phyloP scores from a whole-genome alignment of 2,888 invertebrate genomes.

The Maniola hyperantus region DNA sequence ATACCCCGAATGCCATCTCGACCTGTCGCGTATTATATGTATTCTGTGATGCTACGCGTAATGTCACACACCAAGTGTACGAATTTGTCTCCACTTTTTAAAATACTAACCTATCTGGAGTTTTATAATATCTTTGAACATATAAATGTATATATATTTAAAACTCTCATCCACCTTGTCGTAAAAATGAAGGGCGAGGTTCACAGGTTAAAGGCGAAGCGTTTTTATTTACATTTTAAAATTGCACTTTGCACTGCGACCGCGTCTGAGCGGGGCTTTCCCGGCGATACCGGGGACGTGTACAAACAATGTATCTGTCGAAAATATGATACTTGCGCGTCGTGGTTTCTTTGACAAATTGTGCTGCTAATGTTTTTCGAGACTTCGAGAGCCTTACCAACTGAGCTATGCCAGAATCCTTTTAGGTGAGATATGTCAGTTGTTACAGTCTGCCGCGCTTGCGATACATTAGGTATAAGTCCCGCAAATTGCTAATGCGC shows the following conservation, averaged over 20 bases:
- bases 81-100: too few relatives aligned
- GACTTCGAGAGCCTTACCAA: not conserved
- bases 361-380: conserved; percentile 34
- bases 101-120: too few relatives aligned
- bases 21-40: too few relatives aligned
- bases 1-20: too few relatives aligned
- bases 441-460: too few relatives aligned
- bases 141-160: too few relatives aligned
- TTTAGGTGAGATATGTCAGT: not conserved
- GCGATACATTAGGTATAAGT: too few relatives aligned
- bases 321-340: conserved; percentile 66
- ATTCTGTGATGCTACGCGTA: too few relatives aligned
- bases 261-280: conserved; percentile 67
- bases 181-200: conserved; percentile 25
- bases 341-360: conserved; percentile 46
- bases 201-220: conserved; percentile 57
- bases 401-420: not conserved
- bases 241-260: conserved; percentile 80
- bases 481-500: too few relatives aligned
- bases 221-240: conserved; percentile 80
- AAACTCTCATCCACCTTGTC: not conserved
- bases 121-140: too few relatives aligned
- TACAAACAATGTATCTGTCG: conserved; percentile 76
- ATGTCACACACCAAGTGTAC: too few relatives aligned
- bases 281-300: conserved; percentile 67